A percentile compares a stretch with the other conserved stretches of the same genome.
phyloP scores from a whole-genome alignment of 2,797 vertebrate genomes.

The Gila robusta region DNA sequence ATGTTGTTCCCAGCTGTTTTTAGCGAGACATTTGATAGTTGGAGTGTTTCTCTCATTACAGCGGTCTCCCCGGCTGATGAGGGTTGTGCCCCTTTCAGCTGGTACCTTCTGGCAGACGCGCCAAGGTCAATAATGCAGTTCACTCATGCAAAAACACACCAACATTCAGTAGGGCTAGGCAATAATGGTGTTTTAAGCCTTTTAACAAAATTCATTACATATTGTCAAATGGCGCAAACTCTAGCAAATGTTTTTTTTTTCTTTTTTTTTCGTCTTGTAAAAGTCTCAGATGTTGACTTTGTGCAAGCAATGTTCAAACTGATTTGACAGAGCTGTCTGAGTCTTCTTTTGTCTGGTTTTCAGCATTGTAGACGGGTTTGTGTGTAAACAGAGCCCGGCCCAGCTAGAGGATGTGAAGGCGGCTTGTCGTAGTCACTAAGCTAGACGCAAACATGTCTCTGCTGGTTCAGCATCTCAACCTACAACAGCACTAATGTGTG shows the following conservation, averaged over 20 bases:
- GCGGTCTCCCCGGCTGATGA: constrained; percentile 57
- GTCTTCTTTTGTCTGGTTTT: constrained; percentile 2
- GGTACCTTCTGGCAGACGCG: constrained; percentile 45
- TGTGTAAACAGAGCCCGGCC: constrained; percentile 1
- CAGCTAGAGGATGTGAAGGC: constrained; percentile 10
- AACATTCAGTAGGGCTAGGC: neutral
- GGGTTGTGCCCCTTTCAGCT: constrained; percentile 31
- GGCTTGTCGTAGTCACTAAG: neutral
- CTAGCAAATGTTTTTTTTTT: neutral
- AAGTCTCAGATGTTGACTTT: neutral
- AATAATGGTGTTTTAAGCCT: neutral
- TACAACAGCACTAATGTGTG: neutral
- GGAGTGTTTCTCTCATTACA: constrained; percentile 32
- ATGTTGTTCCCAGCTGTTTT: constrained; percentile 20
- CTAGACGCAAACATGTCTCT: constrained; percentile 5
- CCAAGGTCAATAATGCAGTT: constrained; percentile 68
- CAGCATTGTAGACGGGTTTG: neutral
- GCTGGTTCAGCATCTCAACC: neutral
- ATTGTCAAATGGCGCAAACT: neutral
- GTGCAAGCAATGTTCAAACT: neutral
- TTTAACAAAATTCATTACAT: neutral
- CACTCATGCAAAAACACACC: constrained; percentile 17
- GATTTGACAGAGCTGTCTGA: neutral
- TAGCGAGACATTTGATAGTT: neutral
- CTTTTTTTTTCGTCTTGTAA: neutral